Percentiles rank a stretch among this genome's conserved stretches.
These are phyloP conservation scores for Volucella zonaria DNA, from an alignment of 2,888 invertebrate species.

Conservation along the genomic window DNA sequence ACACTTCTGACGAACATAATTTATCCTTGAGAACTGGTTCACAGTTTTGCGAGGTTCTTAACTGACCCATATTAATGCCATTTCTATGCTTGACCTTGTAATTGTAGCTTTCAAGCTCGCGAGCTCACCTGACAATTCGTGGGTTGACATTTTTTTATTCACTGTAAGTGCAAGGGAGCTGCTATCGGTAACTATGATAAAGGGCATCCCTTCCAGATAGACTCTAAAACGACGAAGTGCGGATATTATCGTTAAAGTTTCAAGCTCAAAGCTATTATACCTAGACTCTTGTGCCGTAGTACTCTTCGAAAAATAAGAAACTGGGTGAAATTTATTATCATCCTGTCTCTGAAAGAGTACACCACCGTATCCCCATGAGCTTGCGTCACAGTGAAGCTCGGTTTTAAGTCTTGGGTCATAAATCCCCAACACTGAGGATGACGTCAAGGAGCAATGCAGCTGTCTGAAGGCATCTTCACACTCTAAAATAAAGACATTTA, in stretches of 20 bases:
- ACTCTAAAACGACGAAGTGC: too few relatives aligned
- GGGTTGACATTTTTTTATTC: constrained; percentile 18
- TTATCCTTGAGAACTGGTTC: not conserved
- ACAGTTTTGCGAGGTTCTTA: not conserved
- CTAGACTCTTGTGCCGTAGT: constrained; percentile 75
- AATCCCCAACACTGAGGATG: constrained; percentile 75
- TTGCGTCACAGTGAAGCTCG: constrained; percentile 77
- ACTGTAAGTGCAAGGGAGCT: constrained; percentile 5
- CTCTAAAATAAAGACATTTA: constrained; percentile 17
- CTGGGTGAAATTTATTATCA: constrained; percentile 74
- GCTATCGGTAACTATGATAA: too few relatives aligned
- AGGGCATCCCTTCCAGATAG: too few relatives aligned
- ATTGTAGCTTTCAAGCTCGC: constrained; percentile 26
- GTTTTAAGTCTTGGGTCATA: constrained; percentile 75
- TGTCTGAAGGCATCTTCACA: constrained; percentile 1
- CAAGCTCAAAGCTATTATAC: too few relatives aligned
- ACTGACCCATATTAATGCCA: constrained; percentile 25
- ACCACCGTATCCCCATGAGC: constrained; percentile 75
- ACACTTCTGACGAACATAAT: constrained; percentile 1
- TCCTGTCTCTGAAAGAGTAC: constrained; percentile 75
- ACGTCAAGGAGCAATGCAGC: not conserved
- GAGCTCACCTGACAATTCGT: constrained; percentile 12
- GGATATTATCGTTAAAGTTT: too few relatives aligned
- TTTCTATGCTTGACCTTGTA: constrained; percentile 29
- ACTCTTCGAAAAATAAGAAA: constrained; percentile 77